Conservation (phyloP, 2,888 invertebrate species). For the Athalia circularis region DNA sequence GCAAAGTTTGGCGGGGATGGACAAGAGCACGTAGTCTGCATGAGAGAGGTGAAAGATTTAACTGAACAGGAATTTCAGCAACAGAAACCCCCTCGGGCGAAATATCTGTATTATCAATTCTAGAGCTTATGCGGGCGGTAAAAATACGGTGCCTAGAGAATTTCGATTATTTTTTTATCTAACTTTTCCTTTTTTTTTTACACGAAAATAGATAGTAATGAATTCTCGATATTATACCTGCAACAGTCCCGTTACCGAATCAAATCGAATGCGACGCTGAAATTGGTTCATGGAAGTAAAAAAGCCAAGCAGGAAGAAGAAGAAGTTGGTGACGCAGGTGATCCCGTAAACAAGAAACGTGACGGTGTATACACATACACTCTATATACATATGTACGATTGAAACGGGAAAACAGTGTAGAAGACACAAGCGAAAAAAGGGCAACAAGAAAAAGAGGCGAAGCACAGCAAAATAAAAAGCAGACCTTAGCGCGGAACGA, state of each 20-base stretch:
- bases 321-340: constrained; percentile 43
- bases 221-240: constrained; percentile 22
- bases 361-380: not conserved
- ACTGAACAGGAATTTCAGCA: constrained; percentile 15
- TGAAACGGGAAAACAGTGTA: constrained; percentile 33
- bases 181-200: too few relatives aligned
- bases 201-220: not conserved
- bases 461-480: constrained; percentile 33
- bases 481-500: not conserved
- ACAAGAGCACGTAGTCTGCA: not conserved
- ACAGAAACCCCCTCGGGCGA: not conserved
- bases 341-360: constrained; percentile 34
- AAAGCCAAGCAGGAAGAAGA: constrained; percentile 32
- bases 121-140: not conserved
- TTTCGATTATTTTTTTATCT: constrained; percentile 1
- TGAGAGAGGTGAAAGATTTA: constrained; percentile 7
- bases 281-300: constrained; percentile 62
- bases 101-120: not conserved
- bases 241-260: constrained; percentile 3
- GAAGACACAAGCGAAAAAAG: constrained; percentile 45
- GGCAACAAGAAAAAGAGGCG: constrained; percentile 9
- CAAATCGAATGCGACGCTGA: constrained; percentile 39
- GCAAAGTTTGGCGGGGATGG: constrained; percentile 19
- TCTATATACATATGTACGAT: not conserved
- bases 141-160: not conserved